Conservation (phyloP, 2,113 vertebrate species). For the Phyllopteryx taeniolatus region DNA sequence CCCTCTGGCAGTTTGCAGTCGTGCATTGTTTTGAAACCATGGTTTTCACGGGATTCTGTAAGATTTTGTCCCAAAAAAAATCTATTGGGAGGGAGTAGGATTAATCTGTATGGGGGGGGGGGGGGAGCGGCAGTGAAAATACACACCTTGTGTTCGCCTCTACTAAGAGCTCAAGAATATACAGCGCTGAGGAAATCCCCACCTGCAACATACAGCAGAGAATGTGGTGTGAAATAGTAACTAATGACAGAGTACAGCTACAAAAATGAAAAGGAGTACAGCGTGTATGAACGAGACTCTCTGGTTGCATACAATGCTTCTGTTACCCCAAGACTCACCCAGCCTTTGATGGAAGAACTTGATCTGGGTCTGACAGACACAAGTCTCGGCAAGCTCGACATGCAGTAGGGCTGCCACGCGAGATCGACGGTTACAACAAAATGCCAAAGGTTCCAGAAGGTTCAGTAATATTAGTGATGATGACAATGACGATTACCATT, state of each 20-base stretch:
- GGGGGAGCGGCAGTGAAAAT: too few species aligned
- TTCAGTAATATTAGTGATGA: not conserved
- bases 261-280: not conserved
- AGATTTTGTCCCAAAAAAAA: too few species aligned
- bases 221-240: not conserved
- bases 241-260: not conserved
- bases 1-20: too few species aligned
- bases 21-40: too few species aligned
- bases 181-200: too few species aligned
- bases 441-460: not conserved
- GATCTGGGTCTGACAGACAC: not conserved
- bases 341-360: constrained; percentile 1
- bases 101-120: not conserved
- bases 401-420: not conserved
- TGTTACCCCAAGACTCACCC: not conserved
- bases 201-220: not conserved
- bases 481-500: not conserved
- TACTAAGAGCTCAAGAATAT: too few species aligned
- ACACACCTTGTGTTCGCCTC: too few species aligned
- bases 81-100: too few species aligned
- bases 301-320: not conserved
- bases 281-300: not conserved
- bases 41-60: too few species aligned
- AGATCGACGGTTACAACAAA: not conserved
- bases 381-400: not conserved